These are phyloP conservation scores for Centruroides vittatus DNA, from an alignment of 1,140 invertebrate genomes.

Conservation along the genomic window DNA sequence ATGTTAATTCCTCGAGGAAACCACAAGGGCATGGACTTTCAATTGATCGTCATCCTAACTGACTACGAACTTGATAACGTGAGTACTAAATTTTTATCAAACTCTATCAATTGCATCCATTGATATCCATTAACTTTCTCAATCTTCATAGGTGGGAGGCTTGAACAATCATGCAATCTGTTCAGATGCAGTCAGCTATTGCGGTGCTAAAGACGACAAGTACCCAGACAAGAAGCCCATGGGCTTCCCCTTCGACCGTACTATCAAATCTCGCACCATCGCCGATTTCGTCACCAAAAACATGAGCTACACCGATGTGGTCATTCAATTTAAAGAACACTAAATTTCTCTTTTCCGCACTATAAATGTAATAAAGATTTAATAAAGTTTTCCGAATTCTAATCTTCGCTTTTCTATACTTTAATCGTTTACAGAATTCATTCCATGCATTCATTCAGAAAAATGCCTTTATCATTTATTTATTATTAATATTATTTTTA, in stretches of 20 bases:
- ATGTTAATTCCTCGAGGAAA: conserved; percentile 62
- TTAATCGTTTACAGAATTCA: too few relatives aligned
- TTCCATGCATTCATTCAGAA: too few relatives aligned
- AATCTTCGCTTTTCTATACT: too few relatives aligned
- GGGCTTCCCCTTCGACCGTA: conserved; percentile 12
- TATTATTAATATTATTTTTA: too few relatives aligned
- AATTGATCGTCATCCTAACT: conserved; percentile 66
- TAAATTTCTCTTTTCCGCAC: too few relatives aligned
- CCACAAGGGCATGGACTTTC: conserved; percentile 45
- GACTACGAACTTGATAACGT: conserved; percentile 51
- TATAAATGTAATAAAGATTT: too few relatives aligned
- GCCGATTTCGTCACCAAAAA: not conserved
- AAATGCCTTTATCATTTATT: too few relatives aligned
- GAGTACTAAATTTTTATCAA: not conserved
- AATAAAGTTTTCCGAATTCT: too few relatives aligned
- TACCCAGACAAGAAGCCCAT: conserved; percentile 14
- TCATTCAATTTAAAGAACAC: conserved; percentile 2
- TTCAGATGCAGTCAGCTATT: conserved; percentile 53
- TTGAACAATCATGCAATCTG: conserved; percentile 28
- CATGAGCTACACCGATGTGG: not conserved
- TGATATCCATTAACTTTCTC: not conserved
- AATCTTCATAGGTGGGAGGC: conserved; percentile 1
- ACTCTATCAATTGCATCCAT: too few relatives aligned
- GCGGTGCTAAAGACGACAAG: conserved; percentile 50
- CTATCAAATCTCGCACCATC: conserved; percentile 21